These are phyloP conservation scores for Myzus persicae DNA, from an alignment of 1,140 invertebrate genomes.

Conservation along the genomic window DNA sequence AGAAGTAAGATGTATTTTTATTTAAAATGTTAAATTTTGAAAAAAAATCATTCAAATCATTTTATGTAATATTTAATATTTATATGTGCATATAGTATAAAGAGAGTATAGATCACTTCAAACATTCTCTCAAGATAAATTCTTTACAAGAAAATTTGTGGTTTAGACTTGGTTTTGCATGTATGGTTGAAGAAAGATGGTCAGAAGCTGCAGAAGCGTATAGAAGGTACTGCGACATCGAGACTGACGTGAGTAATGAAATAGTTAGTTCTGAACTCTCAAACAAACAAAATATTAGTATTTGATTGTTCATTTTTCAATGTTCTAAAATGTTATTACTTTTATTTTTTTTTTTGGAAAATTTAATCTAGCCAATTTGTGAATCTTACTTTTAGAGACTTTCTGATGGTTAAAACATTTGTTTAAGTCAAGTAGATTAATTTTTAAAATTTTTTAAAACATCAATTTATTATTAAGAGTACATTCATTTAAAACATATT, in stretches of 20 bases:
- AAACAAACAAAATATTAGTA: neutral
- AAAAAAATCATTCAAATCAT: slow-evolving; percentile 30
- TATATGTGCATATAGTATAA: slow-evolving; percentile 68
- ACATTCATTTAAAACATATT: too few species aligned
- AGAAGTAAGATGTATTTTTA: slow-evolving; percentile 63
- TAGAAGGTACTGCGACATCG: slow-evolving; percentile 83
- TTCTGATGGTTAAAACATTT: too few species aligned
- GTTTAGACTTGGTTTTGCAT: slow-evolving; percentile 86
- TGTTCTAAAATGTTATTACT: too few species aligned
- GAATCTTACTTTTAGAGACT: too few species aligned
- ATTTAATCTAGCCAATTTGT: too few species aligned
- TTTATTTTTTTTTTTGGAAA: too few species aligned
- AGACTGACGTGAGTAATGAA: slow-evolving; percentile 73
- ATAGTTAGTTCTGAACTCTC: neutral
- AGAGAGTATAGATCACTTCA: slow-evolving; percentile 80
- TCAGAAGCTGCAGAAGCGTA: slow-evolving; percentile 85
- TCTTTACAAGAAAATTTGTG: slow-evolving; percentile 84
- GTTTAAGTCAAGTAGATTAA: too few species aligned
- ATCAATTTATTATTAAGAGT: too few species aligned
- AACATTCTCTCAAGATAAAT: slow-evolving; percentile 84
- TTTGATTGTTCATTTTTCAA: too few species aligned
- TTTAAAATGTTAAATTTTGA: neutral
- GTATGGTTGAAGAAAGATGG: slow-evolving; percentile 82
- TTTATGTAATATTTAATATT: too few species aligned
- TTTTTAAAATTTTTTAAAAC: too few species aligned